Conservation (phyloP, 2,113 vertebrate species). For the Indicator maculatus region DNA sequence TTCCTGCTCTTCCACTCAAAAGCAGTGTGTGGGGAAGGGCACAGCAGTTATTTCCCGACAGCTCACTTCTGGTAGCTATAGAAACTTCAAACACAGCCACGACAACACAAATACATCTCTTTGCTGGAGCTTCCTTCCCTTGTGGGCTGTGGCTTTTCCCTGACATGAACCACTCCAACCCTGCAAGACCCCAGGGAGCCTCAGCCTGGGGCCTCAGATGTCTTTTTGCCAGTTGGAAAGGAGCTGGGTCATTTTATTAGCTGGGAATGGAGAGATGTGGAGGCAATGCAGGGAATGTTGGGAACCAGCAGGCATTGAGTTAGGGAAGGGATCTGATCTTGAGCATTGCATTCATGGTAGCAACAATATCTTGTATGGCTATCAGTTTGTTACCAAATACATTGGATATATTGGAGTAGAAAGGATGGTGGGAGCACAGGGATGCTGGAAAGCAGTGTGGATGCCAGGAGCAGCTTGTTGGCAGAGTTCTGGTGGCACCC, state of each 20-base stretch:
- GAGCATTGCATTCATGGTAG: fast-evolving
- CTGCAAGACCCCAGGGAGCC: neutral
- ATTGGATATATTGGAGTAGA: neutral
- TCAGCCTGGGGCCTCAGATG: neutral
- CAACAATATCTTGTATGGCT: fast-evolving
- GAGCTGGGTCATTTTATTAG: neutral
- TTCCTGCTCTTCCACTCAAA: neutral
- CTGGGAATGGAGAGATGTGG: neutral
- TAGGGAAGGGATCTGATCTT: neutral
- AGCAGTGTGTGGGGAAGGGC: neutral
- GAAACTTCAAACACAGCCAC: conserved; percentile 49
- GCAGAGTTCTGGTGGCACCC: neutral
- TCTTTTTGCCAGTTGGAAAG: neutral
- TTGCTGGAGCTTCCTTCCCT: conserved; percentile 22
- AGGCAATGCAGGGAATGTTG: neutral
- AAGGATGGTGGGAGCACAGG: neutral
- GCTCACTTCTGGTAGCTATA: conserved; percentile 28
- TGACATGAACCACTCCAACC: neutral
- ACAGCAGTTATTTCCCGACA: neutral
- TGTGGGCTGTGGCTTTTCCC: neutral
- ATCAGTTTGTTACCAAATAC: neutral
- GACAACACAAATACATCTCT: neutral
- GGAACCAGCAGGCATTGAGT: neutral
- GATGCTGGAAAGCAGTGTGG: neutral
- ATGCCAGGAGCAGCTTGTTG: conserved; percentile 51